Conservation (phyloP, 2,888 invertebrate species). For the Galeruca laticollis region DNA sequence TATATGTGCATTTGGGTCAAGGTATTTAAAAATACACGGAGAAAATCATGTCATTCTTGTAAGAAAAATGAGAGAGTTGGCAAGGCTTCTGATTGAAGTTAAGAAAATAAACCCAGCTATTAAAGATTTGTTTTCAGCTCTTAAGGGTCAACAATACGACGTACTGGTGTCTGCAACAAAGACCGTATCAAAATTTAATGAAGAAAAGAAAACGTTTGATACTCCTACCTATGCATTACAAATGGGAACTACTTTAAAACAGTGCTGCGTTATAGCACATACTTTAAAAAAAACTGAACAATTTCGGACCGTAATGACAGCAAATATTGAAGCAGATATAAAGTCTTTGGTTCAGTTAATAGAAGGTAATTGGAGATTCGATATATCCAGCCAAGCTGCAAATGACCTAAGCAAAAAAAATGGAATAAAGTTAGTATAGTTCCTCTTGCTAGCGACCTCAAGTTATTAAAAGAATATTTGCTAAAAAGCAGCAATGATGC, state of each 20-base stretch:
- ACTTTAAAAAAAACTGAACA: constrained; percentile 43
- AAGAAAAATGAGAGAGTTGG: constrained; percentile 25
- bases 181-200: constrained; percentile 35
- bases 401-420: constrained; percentile 8
- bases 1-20: constrained; percentile 28
- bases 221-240: constrained; percentile 41
- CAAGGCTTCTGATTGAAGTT: constrained; percentile 17
- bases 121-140: constrained; percentile 14
- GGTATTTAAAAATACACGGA: constrained; percentile 15
- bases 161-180: constrained; percentile 18
- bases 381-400: constrained; percentile 38
- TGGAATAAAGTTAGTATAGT: constrained; percentile 25
- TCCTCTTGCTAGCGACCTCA: too few relatives aligned
- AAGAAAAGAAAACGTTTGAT: constrained; percentile 22
- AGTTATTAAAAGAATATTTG: too few relatives aligned
- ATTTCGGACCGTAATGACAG: constrained; percentile 6
- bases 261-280: constrained; percentile 34
- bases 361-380: constrained; percentile 43
- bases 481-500: too few relatives aligned
- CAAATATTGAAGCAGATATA: constrained; percentile 46
- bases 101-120: constrained; percentile 19
- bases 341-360: constrained; percentile 48
- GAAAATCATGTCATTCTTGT: constrained; percentile 12
- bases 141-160: constrained; percentile 15
- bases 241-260: constrained; percentile 42